A percentile compares a stretch with the other conserved stretches of the same genome.
Evolutionary conservation across 2,888 invertebrate species (phyloP).

Genomic region (Odontocerum albicorne): DNA sequence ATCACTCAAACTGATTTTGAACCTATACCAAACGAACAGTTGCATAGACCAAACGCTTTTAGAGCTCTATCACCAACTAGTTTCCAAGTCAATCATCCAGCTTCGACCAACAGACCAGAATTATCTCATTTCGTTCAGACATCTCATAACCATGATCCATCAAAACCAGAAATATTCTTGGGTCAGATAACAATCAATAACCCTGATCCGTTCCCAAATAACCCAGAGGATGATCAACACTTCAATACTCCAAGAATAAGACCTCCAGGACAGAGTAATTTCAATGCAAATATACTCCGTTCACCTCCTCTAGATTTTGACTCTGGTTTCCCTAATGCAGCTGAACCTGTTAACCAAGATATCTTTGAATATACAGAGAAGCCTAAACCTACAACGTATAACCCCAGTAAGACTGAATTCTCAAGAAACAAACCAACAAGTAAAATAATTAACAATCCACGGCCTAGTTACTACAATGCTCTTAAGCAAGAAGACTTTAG

Average conservation of each 20-base stretch:
- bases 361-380: constrained; percentile 40
- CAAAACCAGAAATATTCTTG: constrained; percentile 63
- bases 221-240: constrained; percentile 33
- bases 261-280: constrained; percentile 24
- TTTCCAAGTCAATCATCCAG: constrained; percentile 52
- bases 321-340: constrained; percentile 35
- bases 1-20: constrained; percentile 54
- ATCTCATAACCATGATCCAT: constrained; percentile 61
- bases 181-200: constrained; percentile 65
- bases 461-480: constrained; percentile 24
- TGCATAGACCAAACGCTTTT: constrained; percentile 16
- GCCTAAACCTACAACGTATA: constrained; percentile 30
- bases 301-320: constrained; percentile 46
- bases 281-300: constrained; percentile 55
- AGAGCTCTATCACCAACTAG: constrained; percentile 52
- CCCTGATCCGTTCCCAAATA: constrained; percentile 49
- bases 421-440: constrained; percentile 27
- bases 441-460: constrained; percentile 23
- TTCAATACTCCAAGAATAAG: constrained; percentile 34
- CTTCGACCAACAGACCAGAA: constrained; percentile 59
- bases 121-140: constrained; percentile 55
- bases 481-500: constrained; percentile 36
- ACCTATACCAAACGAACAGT: constrained; percentile 35
- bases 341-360: constrained; percentile 42
- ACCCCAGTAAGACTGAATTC: constrained; percentile 24